phyloP scores from a whole-genome alignment of 2,113 vertebrate genomes.

The Edolisoma coerulescens region DNA sequence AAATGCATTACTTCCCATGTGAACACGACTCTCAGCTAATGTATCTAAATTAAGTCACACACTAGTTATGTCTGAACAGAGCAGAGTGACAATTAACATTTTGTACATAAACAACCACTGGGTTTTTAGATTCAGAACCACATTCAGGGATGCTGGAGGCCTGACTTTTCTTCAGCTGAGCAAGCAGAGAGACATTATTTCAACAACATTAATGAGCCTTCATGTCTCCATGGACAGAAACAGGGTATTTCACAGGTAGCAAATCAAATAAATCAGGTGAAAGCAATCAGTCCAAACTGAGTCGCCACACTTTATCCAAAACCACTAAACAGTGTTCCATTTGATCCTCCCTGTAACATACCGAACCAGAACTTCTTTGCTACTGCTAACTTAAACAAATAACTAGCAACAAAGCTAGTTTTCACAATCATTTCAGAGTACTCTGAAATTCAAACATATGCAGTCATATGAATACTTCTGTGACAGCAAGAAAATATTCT shows the following conservation, averaged over 20 bases:
- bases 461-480: background rate
- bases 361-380: background rate
- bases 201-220: background rate
- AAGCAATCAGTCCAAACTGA: background rate
- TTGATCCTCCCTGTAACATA: background rate
- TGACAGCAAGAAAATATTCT: background rate
- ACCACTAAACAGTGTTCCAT: background rate
- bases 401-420: background rate
- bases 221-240: background rate
- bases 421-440: background rate
- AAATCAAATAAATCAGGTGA: background rate
- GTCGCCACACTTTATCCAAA: background rate
- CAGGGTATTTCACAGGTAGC: background rate
- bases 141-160: background rate
- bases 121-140: background rate
- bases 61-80: conserved; percentile 28
- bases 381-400: background rate
- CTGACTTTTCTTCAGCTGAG: background rate
- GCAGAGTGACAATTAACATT: background rate
- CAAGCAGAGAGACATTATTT: background rate
- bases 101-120: background rate
- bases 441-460: background rate
- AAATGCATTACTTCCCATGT: background rate
- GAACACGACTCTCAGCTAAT: background rate
- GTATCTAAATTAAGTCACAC: background rate